Evolutionary conservation across 2,888 invertebrate genomes (phyloP).

Genomic region (Protula sp.): DNA sequence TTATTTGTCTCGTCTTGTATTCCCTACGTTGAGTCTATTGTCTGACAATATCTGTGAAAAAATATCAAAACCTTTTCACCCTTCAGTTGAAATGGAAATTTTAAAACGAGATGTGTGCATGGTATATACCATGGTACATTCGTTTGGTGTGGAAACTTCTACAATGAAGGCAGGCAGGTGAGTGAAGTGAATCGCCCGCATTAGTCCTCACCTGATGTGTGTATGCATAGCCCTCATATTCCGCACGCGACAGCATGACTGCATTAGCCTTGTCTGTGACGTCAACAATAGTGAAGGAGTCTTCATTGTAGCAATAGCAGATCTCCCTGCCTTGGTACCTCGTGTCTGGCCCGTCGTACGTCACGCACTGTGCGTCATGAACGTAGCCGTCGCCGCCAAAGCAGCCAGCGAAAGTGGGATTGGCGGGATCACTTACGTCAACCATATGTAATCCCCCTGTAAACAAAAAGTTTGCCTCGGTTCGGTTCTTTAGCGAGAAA

Average conservation of each 20-base stretch:
- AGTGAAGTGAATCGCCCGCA: too few relatives aligned
- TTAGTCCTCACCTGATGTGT: slow-evolving; percentile 20
- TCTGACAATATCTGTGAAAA: too few relatives aligned
- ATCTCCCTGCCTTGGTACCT: slow-evolving; percentile 7
- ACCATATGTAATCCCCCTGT: slow-evolving; percentile 13
- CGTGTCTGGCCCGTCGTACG: slow-evolving; percentile 12
- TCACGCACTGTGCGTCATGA: slow-evolving; percentile 16
- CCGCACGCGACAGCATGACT: slow-evolving; percentile 6
- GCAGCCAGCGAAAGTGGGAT: slow-evolving; percentile 11
- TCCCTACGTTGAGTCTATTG: too few relatives aligned
- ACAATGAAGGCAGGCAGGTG: too few relatives aligned
- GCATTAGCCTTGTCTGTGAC: slow-evolving; percentile 7
- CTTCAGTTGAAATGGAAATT: too few relatives aligned
- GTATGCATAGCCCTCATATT: slow-evolving; percentile 10
- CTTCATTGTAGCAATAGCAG: slow-evolving; percentile 18
- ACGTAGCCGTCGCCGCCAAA: slow-evolving; percentile 15
- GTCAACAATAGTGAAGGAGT: slow-evolving; percentile 15
- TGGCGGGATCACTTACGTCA: slow-evolving; percentile 9
- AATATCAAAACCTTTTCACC: too few relatives aligned
- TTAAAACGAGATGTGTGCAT: too few relatives aligned
- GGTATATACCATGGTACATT: too few relatives aligned
- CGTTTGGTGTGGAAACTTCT: too few relatives aligned
- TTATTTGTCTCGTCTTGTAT: too few relatives aligned
- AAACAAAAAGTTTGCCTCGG: too few relatives aligned
- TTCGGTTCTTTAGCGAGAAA: too few relatives aligned